Percentiles rank a stretch among this genome's conserved stretches.
phyloP scores from a whole-genome alignment of 2,797 vertebrate species.

The Anisognathus igniventris region DNA sequence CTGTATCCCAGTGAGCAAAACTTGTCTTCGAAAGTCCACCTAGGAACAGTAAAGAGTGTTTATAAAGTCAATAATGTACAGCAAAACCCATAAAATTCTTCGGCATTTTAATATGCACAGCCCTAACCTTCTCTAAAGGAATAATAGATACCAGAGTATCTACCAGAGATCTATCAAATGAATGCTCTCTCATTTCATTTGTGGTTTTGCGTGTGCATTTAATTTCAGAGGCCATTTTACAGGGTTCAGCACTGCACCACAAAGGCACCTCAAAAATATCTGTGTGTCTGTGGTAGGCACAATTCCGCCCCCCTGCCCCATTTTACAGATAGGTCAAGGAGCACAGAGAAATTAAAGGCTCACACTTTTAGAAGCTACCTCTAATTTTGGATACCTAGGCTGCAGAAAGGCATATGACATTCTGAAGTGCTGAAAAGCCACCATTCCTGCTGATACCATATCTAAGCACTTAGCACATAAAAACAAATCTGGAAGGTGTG shows the following conservation, averaged over 20 bases:
- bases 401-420: not conserved
- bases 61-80: not conserved
- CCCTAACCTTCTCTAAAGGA: not conserved
- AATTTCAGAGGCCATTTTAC: not conserved
- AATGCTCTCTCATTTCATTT: not conserved
- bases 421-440: not conserved
- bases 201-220: not conserved
- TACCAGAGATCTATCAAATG: not conserved
- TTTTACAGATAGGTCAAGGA: not conserved
- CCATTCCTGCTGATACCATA: not conserved
- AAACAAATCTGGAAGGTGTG: not conserved
- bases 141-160: not conserved
- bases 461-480: not conserved
- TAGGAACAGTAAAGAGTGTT: constrained; percentile 46
- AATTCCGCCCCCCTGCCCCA: not conserved
- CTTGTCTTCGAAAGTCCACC: constrained; percentile 90
- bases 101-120: not conserved
- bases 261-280: not conserved
- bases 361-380: not conserved
- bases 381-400: not conserved
- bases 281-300: not conserved
- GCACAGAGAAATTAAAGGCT: not conserved
- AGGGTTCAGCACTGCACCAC: not conserved
- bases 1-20: constrained; percentile 88
- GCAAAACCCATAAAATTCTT: not conserved